A percentile compares a stretch with the other conserved stretches of the same genome.
Evolutionary conservation across 2,113 vertebrate species (phyloP).

Genomic region (Oncorhynchus gorbuscha): DNA sequence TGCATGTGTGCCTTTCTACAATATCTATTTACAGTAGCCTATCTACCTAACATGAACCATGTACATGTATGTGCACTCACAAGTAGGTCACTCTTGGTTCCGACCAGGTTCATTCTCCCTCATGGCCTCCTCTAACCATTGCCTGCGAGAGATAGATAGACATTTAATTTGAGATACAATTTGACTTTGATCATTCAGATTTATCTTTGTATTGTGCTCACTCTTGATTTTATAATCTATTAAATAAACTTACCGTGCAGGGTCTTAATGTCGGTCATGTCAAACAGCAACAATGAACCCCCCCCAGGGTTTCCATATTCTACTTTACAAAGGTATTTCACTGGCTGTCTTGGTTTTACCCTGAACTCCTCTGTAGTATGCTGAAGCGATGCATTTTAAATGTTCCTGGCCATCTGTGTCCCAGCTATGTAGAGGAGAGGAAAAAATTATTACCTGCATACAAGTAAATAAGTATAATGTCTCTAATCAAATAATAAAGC

Average conservation of each 20-base stretch:
- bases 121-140: conserved; percentile 85
- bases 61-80: conserved; percentile 64
- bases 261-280: conserved; percentile 75
- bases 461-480: neutral
- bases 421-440: conserved; percentile 76
- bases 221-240: neutral
- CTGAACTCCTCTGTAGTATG: conserved; percentile 89
- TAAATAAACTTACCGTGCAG: conserved; percentile 77
- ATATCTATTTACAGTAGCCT: too few relatives aligned
- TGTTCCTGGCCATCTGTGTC: conserved; percentile 95
- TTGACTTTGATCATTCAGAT: neutral
- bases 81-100: conserved; percentile 87
- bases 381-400: conserved; percentile 91
- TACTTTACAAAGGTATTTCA: neutral
- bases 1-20: too few relatives aligned
- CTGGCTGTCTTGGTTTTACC: conserved; percentile 65
- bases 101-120: conserved; percentile 84
- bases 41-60: too few relatives aligned
- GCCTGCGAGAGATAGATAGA: conserved; percentile 61
- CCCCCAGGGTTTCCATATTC: too few relatives aligned
- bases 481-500: too few relatives aligned
- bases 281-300: conserved; percentile 40
- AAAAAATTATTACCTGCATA: neutral
- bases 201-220: neutral
- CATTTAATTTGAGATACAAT: neutral